phyloP scores from a whole-genome alignment of 2,888 invertebrate genomes.

The Geophilus truncorum region DNA sequence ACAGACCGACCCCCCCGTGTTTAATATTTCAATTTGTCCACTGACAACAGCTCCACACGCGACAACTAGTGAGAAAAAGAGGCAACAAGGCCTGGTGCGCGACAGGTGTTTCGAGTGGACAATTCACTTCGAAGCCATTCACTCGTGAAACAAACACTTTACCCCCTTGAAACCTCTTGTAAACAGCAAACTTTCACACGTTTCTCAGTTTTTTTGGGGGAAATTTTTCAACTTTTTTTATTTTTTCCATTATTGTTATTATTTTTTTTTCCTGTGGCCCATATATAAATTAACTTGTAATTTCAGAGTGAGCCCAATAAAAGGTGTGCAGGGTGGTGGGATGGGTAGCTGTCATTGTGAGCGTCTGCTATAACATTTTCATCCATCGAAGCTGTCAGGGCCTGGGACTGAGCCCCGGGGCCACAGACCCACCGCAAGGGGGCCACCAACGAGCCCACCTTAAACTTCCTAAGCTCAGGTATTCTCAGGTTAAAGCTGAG shows the following conservation, averaged over 20 bases:
- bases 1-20: conserved; percentile 15
- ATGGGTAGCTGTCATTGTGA: conserved; percentile 3
- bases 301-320: not conserved
- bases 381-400: conserved; percentile 27
- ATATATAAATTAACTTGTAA: conserved; percentile 22
- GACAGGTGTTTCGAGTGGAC: not conserved
- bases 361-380: conserved; percentile 24
- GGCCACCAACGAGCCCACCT: conserved; percentile 23
- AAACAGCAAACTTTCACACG: not conserved
- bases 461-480: not conserved
- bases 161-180: not conserved
- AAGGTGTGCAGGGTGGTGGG: not conserved
- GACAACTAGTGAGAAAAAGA: not conserved
- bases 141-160: not conserved
- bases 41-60: not conserved
- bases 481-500: not conserved
- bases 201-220: too few relatives aligned
- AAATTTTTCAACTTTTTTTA: too few relatives aligned
- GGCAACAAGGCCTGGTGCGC: not conserved
- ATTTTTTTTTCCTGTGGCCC: not conserved
- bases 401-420: not conserved
- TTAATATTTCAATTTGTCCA: conserved; percentile 20
- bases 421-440: conserved; percentile 23
- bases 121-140: not conserved
- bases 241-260: not conserved